Evolutionary conservation across 2,888 invertebrate species (phyloP), one percentile per base, ranked within the genome.

Genomic region (Rambutsinella grinnellia): DNA sequence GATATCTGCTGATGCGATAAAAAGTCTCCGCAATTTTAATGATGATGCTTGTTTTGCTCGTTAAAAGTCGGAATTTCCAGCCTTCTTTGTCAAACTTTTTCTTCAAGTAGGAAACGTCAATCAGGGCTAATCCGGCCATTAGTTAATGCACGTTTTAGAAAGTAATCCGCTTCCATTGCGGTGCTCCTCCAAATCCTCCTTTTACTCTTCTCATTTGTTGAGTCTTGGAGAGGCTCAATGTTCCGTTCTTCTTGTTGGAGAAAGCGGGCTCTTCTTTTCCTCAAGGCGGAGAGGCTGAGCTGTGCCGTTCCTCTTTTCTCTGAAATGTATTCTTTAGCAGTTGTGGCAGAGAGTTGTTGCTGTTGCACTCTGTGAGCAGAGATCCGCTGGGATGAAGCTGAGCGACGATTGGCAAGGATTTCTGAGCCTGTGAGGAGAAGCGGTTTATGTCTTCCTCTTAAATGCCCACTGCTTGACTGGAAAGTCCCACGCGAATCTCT

Each of bases 271-370:
- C 56, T 66, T 21, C 66, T 24, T 36, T 56, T 17, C 36, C 56
- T 46, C 1, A 66, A 24, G 24, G 66, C 66, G 17, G 54, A 56
- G 27, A 66, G 56, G 23, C 21, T 36, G 15, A 66, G 6, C 15
- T 54, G 54, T n/a, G 56, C 21, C 27, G 56, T 44, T 36, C 56
- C 56, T 15, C 21, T 56, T 56, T 66, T 66, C 21, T 66, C 66
- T 36, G 66, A 66, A 28, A 54, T 19, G 56, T 54, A 36, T 24
- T 66, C 56, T 24, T 66, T 44, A 1, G 44, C 44, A 15, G 36
- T 66, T 17, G 23, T 36, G 1, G 54, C 44, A 21, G 27, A 23
- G 2, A 26, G 19, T 56, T 66, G 66, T 26, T 66, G 66, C 1
- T 54, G 36, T 21, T 66, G 27, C 1, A 66, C 66, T 26, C 23